Percentiles rank a stretch among this genome's conserved stretches.
phyloP scores from a whole-genome alignment of 2,113 vertebrate species.

The Dryoscopus gambensis region DNA sequence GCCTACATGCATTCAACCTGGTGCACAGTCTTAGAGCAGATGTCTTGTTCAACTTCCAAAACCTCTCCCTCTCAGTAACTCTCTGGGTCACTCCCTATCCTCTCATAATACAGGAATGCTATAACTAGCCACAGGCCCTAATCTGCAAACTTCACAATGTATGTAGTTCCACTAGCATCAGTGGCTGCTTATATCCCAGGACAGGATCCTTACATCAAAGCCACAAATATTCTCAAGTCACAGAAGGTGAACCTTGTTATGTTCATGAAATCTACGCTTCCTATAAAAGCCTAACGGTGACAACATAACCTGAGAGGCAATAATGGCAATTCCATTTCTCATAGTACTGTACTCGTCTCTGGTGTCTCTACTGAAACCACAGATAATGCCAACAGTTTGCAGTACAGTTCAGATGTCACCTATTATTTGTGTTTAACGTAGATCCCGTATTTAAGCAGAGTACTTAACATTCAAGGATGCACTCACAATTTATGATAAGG shows the following conservation, averaged over 20 bases:
- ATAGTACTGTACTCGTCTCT: not conserved
- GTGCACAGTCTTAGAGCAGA: not conserved
- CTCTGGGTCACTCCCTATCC: not conserved
- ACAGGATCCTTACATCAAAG: not conserved
- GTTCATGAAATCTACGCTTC: not conserved
- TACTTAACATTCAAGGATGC: not conserved
- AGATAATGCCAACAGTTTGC: not conserved
- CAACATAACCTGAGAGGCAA: not conserved
- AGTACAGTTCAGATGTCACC: not conserved
- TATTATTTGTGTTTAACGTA: not conserved
- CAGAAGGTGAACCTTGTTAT: not conserved
- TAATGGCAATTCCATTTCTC: not conserved
- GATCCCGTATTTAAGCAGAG: not conserved
- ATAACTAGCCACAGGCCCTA: not conserved
- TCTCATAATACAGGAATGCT: not conserved
- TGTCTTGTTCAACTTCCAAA: not conserved
- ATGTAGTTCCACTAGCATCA: not conserved
- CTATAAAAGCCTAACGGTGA: rapidly evolving
- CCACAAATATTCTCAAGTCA: not conserved
- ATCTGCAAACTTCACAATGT: not conserved
- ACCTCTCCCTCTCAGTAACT: not conserved
- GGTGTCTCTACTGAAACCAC: not conserved
- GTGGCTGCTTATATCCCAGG: not conserved
- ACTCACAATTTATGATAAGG: not conserved
- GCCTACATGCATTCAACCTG: not conserved